phyloP scores from a whole-genome alignment of 2,888 invertebrate genomes.

The Chrysolina oricalcia region DNA sequence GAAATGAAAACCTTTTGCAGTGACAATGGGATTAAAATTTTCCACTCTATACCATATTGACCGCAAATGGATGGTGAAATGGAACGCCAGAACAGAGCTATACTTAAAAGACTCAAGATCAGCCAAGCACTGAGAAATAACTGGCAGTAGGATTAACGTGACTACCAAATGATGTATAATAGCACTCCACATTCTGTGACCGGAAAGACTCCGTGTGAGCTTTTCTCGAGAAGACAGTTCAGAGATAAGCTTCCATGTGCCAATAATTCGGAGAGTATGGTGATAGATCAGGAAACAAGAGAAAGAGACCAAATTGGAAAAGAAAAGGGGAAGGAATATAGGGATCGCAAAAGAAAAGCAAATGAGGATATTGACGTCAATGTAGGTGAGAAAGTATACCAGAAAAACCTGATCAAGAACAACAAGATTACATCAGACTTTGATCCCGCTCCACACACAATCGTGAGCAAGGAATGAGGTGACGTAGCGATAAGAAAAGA shows the following conservation, averaged over 20 bases:
- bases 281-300: constrained; percentile 11
- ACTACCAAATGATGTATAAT: constrained; percentile 54
- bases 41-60: no score
- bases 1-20: no score
- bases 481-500: constrained; percentile 41
- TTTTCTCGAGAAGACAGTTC: constrained; percentile 44
- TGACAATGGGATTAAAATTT: no score
- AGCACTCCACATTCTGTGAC: constrained; percentile 56
- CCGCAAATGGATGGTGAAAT: no score
- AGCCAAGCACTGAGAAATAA: constrained; percentile 51
- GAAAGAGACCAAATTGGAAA: constrained; percentile 39
- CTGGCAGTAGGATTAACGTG: constrained; percentile 55
- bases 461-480: constrained; percentile 36
- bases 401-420: constrained; percentile 38
- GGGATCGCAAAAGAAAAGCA: constrained; percentile 49
- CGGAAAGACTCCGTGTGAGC: constrained; percentile 38
- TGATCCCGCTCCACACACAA: constrained; percentile 33
- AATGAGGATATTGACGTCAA: constrained; percentile 33
- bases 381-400: constrained; percentile 42
- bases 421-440: constrained; percentile 43
- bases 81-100: no score
- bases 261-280: constrained; percentile 22
- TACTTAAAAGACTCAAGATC: no score
- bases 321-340: constrained; percentile 43
- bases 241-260: constrained; percentile 37